These are phyloP conservation scores for Ichneumoninae sp. DNA, from an alignment of 2,888 invertebrate species.

Conservation along the genomic window DNA sequence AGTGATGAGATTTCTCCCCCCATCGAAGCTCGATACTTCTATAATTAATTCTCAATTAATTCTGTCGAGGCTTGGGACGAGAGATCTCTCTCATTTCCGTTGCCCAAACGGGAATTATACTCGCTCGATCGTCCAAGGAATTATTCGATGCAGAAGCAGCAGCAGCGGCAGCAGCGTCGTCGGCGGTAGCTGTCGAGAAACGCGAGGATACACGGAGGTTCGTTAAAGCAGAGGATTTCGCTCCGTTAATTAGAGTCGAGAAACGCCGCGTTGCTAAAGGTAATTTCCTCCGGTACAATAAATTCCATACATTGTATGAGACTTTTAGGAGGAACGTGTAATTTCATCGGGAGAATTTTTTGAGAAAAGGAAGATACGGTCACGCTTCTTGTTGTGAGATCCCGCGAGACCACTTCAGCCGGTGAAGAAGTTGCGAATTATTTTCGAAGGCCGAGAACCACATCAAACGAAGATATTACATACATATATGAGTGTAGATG, in stretches of 20 bases:
- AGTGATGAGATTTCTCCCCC: constrained; percentile 47
- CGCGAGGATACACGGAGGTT: constrained; percentile 32
- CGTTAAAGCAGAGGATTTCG: constrained; percentile 51
- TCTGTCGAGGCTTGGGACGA: constrained; percentile 4
- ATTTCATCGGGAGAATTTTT: constrained; percentile 26
- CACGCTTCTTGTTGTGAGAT: neutral
- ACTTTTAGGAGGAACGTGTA: constrained; percentile 37
- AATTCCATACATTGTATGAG: constrained; percentile 45
- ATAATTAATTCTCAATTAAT: constrained; percentile 64
- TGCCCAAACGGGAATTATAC: constrained; percentile 37
- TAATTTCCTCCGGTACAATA: constrained; percentile 49
- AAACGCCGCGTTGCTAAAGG: constrained; percentile 26
- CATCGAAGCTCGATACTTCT: constrained; percentile 33
- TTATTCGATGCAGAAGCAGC: constrained; percentile 37
- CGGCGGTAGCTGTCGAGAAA: constrained; percentile 40
- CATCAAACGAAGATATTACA: neutral
- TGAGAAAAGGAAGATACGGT: neutral
- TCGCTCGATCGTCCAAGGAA: constrained; percentile 12
- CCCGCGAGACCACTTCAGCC: neutral
- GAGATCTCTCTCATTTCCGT: constrained; percentile 47
- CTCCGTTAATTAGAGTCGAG: constrained; percentile 43
- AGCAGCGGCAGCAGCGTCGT: neutral
- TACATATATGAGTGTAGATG: neutral
- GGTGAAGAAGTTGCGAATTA: neutral
- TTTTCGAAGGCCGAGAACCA: neutral